Conservation (phyloP, 1,140 invertebrate genomes). For the Heliothis virescens region DNA sequence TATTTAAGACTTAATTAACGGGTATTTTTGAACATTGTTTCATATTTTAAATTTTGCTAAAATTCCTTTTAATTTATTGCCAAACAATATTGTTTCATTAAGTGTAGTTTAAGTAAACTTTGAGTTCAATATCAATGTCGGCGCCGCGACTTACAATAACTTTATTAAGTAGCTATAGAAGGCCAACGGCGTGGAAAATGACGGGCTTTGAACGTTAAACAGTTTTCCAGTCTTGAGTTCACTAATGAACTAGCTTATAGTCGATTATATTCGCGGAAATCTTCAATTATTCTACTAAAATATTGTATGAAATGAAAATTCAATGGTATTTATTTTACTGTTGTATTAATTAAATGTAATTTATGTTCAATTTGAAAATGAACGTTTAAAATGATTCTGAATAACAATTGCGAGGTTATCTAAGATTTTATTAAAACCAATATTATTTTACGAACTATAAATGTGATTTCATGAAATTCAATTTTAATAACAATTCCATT, state of each 20-base stretch:
- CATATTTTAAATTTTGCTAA: too few species aligned
- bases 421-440: too few species aligned
- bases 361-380: too few species aligned
- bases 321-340: too few species aligned
- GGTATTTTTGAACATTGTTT: neutral
- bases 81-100: neutral
- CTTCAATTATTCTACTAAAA: too few species aligned
- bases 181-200: constrained; percentile 9
- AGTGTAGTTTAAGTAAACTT: neutral
- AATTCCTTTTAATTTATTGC: neutral
- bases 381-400: too few species aligned
- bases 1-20: constrained; percentile 2
- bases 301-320: too few species aligned
- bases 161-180: constrained; percentile 28
- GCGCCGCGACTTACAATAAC: neutral
- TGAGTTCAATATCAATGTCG: constrained; percentile 8
- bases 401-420: too few species aligned
- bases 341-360: too few species aligned
- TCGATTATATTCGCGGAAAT: constrained; percentile 16
- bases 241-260: constrained; percentile 11
- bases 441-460: too few species aligned
- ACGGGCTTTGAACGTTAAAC: constrained; percentile 24
- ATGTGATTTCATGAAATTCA: too few species aligned
- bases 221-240: constrained; percentile 12
- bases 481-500: neutral